These are phyloP conservation scores for Dendroctonus ponderosae DNA, from an alignment of 1,140 invertebrate genomes.

Conservation along the genomic window DNA sequence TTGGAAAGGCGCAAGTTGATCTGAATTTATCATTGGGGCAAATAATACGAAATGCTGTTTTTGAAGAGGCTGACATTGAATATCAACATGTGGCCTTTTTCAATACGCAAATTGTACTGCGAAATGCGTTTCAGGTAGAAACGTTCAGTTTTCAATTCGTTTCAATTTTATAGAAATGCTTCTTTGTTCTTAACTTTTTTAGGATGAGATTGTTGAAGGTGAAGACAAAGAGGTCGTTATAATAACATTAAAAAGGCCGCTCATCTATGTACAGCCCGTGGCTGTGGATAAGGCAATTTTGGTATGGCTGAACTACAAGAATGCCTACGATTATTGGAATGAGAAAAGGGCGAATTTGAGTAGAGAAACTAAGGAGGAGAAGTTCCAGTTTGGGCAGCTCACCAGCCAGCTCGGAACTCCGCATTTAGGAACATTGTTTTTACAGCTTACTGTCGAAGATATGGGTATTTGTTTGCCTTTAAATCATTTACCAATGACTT, in stretches of 20 bases:
- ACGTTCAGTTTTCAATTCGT: too few species aligned
- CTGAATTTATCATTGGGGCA: slow-evolving; percentile 94
- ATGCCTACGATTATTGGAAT: slow-evolving; percentile 98
- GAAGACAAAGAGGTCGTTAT: slow-evolving; percentile 94
- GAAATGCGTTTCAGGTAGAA: slow-evolving; percentile 45
- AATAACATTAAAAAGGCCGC: slow-evolving; percentile 84
- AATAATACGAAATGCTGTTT: slow-evolving; percentile 87
- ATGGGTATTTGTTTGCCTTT: slow-evolving; percentile 95
- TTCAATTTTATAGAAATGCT: too few species aligned
- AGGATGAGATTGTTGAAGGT: slow-evolving; percentile 86
- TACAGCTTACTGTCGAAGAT: slow-evolving; percentile 93
- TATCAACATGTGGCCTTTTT: slow-evolving; percentile 98
- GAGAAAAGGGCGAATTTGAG: slow-evolving; percentile 88
- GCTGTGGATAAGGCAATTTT: slow-evolving; percentile 95
- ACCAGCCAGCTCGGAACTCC: slow-evolving; percentile 70
- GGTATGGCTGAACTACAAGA: slow-evolving; percentile 98
- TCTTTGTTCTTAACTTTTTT: slow-evolving; percentile 52
- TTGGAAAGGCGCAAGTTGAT: slow-evolving; percentile 90
- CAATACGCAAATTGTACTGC: slow-evolving; percentile 80
- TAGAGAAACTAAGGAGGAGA: slow-evolving; percentile 73
- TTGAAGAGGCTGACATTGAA: slow-evolving; percentile 94
- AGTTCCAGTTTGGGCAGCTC: slow-evolving; percentile 74
- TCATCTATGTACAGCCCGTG: slow-evolving; percentile 93
- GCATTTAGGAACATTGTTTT: slow-evolving; percentile 84
- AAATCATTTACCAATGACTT: slow-evolving; percentile 72